phyloP scores from a whole-genome alignment of 1,140 invertebrate species.

The Tachypleus tridentatus region DNA sequence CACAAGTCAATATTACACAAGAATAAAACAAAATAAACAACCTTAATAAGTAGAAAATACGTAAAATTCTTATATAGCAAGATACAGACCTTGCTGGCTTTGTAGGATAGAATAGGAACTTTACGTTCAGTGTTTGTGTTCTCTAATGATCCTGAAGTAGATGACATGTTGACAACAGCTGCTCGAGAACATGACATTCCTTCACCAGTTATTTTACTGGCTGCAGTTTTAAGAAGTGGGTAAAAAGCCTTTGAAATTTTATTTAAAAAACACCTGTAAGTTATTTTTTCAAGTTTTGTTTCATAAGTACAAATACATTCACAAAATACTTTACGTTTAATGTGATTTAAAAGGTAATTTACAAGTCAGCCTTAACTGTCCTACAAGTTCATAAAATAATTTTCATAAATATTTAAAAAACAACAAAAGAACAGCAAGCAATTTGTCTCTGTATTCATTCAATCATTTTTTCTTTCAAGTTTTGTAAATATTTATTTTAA shows the following conservation, averaged over 20 bases:
- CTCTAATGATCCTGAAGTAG: conserved; percentile 63
- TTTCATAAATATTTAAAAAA: too few species aligned
- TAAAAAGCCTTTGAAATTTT: conserved; percentile 43
- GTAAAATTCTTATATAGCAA: neutral
- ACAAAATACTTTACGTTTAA: neutral
- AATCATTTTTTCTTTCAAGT: too few species aligned
- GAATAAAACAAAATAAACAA: too few species aligned
- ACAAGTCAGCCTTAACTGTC: neutral
- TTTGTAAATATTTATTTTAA: too few species aligned
- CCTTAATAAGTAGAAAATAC: neutral
- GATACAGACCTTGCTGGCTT: conserved; percentile 60
- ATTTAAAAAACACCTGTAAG: neutral
- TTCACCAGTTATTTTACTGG: conserved; percentile 38
- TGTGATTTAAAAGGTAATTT: conserved; percentile 11
- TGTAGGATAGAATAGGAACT: conserved; percentile 71
- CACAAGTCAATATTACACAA: too few species aligned
- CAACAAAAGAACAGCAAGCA: too few species aligned
- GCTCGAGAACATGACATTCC: conserved; percentile 49
- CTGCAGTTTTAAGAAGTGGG: conserved; percentile 58
- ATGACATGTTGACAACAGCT: conserved; percentile 69
- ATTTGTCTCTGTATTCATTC: too few species aligned
- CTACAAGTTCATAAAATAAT: too few species aligned
- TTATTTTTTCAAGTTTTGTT: too few species aligned
- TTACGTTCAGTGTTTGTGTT: conserved; percentile 57
- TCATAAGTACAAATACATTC: too few species aligned